These are phyloP conservation scores for Ceriagrion tenellum DNA, from an alignment of 2,888 invertebrate species.

Conservation along the genomic window DNA sequence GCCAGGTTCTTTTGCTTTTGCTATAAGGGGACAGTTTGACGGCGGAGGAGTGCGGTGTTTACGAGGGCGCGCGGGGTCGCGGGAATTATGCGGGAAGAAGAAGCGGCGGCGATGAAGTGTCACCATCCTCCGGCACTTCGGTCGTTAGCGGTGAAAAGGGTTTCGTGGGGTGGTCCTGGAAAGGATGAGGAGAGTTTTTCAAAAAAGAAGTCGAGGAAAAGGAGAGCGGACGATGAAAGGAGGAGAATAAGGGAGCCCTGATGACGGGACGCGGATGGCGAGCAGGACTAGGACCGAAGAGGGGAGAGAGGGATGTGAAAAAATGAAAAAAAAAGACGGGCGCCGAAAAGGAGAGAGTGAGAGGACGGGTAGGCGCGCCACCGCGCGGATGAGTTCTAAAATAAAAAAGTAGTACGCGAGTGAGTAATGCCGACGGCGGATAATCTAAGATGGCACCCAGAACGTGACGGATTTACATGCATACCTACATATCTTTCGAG, in stretches of 20 bases:
- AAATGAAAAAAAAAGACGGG: background rate
- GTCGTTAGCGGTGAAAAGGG: conserved; percentile 7
- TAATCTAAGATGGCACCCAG: background rate
- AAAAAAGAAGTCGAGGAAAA: background rate
- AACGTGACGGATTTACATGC: background rate
- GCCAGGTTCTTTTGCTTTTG: too few species aligned
- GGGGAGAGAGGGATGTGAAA: background rate
- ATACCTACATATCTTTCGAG: too few species aligned
- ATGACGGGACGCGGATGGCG: background rate
- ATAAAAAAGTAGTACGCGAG: background rate
- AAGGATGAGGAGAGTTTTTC: background rate
- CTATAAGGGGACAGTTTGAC: background rate
- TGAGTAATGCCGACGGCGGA: background rate
- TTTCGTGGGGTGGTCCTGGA: background rate
- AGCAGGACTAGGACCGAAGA: background rate
- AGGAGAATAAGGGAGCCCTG: background rate
- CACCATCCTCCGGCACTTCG: background rate
- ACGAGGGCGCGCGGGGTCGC: background rate
- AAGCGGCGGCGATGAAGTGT: background rate
- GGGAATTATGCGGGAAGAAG: background rate
- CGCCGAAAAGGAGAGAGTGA: background rate
- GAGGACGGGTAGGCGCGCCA: background rate
- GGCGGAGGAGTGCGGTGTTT: background rate
- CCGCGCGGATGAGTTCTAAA: background rate
- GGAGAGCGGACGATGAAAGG: background rate